Percentiles rank a stretch among this genome's conserved stretches.
Conservation (phyloP, 2,888 invertebrate species). For the Morpho deidamia region DNA sequence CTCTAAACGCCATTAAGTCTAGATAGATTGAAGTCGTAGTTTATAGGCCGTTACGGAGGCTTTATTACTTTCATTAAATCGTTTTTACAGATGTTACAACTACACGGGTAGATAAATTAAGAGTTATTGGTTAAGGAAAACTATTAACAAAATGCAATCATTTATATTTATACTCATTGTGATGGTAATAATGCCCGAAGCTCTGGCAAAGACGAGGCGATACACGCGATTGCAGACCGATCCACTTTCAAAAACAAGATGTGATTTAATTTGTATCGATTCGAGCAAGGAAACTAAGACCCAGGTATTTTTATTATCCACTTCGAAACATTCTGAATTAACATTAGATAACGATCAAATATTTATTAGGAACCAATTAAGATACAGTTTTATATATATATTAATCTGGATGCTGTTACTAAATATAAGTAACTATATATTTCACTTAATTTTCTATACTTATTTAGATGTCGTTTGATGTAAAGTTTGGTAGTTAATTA, state of each 20-base stretch:
- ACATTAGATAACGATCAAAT: not conserved
- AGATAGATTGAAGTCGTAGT: slow-evolving; percentile 15
- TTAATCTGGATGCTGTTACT: too few species aligned
- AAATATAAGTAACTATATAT: too few species aligned
- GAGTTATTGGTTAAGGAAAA: slow-evolving; percentile 16
- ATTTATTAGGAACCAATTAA: not conserved
- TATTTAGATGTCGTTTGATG: too few species aligned
- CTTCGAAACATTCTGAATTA: not conserved
- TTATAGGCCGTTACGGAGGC: slow-evolving; percentile 20
- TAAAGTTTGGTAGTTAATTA: too few species aligned
- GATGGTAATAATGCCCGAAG: slow-evolving; percentile 39
- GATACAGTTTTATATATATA: not conserved
- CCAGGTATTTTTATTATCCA: slow-evolving; percentile 38
- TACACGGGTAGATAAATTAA: slow-evolving; percentile 13
- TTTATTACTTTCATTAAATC: slow-evolving; percentile 25
- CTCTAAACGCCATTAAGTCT: slow-evolving; percentile 17
- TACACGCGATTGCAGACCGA: slow-evolving; percentile 63
- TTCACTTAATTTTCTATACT: too few species aligned
- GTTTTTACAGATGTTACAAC: slow-evolving; percentile 26
- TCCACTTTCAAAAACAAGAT: slow-evolving; percentile 78
- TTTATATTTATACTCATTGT: slow-evolving; percentile 43
- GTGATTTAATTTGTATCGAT: slow-evolving; percentile 78
- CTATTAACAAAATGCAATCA: slow-evolving; percentile 38
- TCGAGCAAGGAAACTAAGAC: slow-evolving; percentile 51
- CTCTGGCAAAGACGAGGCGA: slow-evolving; percentile 48